phyloP scores from a whole-genome alignment of 2,113 vertebrate genomes.

The Mellivora capensis region DNA sequence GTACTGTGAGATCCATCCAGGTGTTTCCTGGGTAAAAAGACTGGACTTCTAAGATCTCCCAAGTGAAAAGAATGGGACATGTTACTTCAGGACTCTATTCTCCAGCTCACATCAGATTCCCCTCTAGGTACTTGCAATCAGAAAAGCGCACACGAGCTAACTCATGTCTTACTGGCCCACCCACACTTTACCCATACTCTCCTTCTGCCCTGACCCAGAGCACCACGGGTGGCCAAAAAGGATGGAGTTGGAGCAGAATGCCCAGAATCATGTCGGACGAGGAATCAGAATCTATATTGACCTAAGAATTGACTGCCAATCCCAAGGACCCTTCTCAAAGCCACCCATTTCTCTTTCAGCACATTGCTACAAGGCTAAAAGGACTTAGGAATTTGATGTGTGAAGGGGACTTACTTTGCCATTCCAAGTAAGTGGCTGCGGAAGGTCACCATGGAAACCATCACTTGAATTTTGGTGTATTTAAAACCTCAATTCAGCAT shows the following conservation, averaged over 20 bases:
- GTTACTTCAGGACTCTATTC: not conserved
- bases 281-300: not conserved
- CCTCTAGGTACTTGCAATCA: not conserved
- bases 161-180: not conserved
- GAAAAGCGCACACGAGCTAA: not conserved
- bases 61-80: not conserved
- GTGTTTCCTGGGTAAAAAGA: not conserved
- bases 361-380: not conserved
- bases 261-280: not conserved
- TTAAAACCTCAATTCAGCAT: not conserved
- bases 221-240: not conserved
- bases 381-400: not conserved
- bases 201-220: not conserved
- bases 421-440: not conserved
- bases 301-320: not conserved
- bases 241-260: not conserved
- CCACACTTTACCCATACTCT: not conserved
- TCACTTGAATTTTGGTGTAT: not conserved
- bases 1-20: not conserved
- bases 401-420: not conserved
- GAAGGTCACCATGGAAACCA: slow-evolving; percentile 3
- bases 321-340: not conserved
- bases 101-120: not conserved
- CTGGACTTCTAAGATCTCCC: not conserved
- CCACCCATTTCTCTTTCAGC: not conserved